Evolutionary conservation across 2,888 invertebrate genomes (phyloP).

Genomic region (Habroteleia sp.): DNA sequence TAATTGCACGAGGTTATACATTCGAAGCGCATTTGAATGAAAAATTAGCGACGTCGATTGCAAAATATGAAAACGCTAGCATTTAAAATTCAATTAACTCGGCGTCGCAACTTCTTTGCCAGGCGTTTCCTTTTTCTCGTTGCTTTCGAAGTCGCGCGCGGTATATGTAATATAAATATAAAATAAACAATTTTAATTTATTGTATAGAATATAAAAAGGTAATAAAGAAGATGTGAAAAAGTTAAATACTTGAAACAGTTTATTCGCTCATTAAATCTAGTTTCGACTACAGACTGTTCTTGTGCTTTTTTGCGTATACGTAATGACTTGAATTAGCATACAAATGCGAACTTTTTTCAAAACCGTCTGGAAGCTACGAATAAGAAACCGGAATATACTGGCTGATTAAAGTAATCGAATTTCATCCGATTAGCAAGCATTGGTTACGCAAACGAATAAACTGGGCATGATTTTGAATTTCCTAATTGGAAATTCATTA

Average conservation of each 20-base stretch:
- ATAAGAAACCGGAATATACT: slow-evolving; percentile 23
- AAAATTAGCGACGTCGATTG: slow-evolving; percentile 35
- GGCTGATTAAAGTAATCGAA: slow-evolving; percentile 39
- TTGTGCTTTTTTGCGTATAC: slow-evolving; percentile 12
- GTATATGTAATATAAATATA: not conserved
- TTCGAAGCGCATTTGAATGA: slow-evolving; percentile 22
- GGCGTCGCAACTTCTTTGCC: slow-evolving; percentile 15
- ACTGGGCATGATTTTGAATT: too few species aligned
- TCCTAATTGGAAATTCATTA: too few species aligned
- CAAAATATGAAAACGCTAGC: slow-evolving; percentile 28
- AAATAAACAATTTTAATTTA: not conserved
- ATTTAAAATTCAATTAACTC: slow-evolving; percentile 45
- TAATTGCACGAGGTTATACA: slow-evolving; percentile 26
- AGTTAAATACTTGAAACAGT: slow-evolving; percentile 10
- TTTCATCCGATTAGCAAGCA: slow-evolving; percentile 36
- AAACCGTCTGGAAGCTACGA: slow-evolving; percentile 19
- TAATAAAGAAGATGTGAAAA: not conserved
- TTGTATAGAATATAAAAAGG: not conserved
- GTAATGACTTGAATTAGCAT: slow-evolving; percentile 41
- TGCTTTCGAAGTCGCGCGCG: too few species aligned
- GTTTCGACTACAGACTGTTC: slow-evolving; percentile 24
- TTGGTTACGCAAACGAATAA: slow-evolving; percentile 16
- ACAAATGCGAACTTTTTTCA: slow-evolving; percentile 29
- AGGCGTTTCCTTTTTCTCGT: not conserved
- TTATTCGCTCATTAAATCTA: slow-evolving; percentile 29